A percentile compares a stretch with the other conserved stretches of the same genome.
Evolutionary conservation across 2,113 vertebrate genomes (phyloP).

Genomic region (Myrmecobius fasciatus): DNA sequence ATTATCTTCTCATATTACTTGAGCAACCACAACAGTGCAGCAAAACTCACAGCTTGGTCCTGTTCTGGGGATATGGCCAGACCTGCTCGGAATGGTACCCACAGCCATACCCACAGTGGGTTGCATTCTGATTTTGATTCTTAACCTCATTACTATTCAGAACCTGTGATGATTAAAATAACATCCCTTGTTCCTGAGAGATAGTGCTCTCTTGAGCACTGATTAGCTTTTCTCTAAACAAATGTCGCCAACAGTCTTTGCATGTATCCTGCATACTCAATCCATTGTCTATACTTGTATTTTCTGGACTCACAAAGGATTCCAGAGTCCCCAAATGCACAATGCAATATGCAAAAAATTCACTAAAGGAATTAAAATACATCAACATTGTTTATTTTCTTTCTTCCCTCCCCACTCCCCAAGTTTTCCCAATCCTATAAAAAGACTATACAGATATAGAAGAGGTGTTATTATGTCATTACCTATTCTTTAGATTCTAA

Average conservation of each 20-base stretch:
- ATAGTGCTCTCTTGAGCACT: conserved; percentile 65
- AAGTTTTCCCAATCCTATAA: background rate
- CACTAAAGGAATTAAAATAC: background rate
- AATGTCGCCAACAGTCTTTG: background rate
- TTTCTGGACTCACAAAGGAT: conserved; percentile 29
- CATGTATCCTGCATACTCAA: background rate
- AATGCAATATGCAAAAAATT: background rate
- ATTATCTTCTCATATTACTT: conserved; percentile 83
- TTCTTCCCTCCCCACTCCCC: background rate
- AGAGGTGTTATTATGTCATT: background rate
- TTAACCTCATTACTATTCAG: conserved; percentile 67
- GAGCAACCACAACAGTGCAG: conserved; percentile 76
- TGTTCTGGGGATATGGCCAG: conserved; percentile 73
- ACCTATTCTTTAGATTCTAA: conserved; percentile 37
- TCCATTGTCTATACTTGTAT: conserved; percentile 43
- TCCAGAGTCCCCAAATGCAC: background rate
- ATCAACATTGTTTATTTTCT: background rate
- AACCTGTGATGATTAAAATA: conserved; percentile 36
- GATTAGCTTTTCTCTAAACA: background rate
- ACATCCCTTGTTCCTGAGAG: conserved; percentile 54
- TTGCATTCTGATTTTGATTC: conserved; percentile 62
- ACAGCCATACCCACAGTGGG: conserved; percentile 69
- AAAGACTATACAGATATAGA: background rate
- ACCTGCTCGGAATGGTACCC: conserved; percentile 82
- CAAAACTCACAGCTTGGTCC: conserved; percentile 73